These are phyloP conservation scores for Coleophora flavipennella DNA, from an alignment of 2,888 invertebrate species.

Conservation along the genomic window DNA sequence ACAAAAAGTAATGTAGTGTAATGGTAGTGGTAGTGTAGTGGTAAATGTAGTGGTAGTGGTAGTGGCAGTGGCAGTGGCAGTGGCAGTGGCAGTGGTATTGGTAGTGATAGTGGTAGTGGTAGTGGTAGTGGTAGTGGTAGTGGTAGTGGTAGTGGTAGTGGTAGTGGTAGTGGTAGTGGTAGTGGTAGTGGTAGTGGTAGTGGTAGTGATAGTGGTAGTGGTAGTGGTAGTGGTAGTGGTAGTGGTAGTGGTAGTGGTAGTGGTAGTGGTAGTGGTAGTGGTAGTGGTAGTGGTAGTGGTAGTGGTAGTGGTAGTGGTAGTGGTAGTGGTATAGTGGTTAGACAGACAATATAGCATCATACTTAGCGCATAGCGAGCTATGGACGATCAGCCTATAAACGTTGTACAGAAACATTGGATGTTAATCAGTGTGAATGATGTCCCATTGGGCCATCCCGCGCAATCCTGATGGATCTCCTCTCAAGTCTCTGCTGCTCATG, in stretches of 20 bases:
- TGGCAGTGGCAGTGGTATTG: too few species aligned
- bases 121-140: not conserved
- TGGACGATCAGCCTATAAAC: conserved; percentile 57
- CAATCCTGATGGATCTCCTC: conserved; percentile 27
- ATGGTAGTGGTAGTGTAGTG: too few species aligned
- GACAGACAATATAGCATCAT: too few species aligned
- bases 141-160: not conserved
- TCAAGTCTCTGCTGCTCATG: too few species aligned
- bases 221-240: not conserved
- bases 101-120: not conserved
- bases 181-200: not conserved
- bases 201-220: not conserved
- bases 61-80: too few species aligned
- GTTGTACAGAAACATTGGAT: conserved; percentile 17
- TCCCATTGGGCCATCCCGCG: conserved; percentile 24
- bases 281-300: not conserved
- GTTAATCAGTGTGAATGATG: conserved; percentile 44
- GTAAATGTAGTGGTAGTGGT: too few species aligned
- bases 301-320: not conserved
- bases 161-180: not conserved
- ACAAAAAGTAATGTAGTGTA: too few species aligned
- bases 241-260: not conserved
- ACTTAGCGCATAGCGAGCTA: too few species aligned
- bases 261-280: not conserved
- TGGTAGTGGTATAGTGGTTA: too few species aligned